phyloP scores from a whole-genome alignment of 2,113 vertebrate genomes.

The Podiceps cristatus region DNA sequence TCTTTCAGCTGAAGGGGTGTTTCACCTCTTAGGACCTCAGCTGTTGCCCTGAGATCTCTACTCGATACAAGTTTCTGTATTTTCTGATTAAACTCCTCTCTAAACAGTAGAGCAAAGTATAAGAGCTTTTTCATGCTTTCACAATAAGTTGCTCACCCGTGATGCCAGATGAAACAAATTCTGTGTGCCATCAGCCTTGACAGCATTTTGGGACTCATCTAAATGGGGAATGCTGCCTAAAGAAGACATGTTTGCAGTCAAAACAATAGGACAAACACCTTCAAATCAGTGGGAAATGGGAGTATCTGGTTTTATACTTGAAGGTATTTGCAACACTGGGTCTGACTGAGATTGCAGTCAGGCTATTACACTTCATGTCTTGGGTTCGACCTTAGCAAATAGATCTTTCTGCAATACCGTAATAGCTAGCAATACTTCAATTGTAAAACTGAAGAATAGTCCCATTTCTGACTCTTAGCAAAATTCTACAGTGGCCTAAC shows the following conservation, averaged over 20 bases:
- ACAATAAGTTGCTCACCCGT: not conserved
- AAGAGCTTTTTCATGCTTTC: not conserved
- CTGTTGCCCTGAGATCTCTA: not conserved
- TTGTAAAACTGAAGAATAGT: not conserved
- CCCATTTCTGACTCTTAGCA: not conserved
- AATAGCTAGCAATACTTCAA: not conserved
- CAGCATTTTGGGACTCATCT: not conserved
- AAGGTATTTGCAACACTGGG: fast-evolving
- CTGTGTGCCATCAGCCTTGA: not conserved
- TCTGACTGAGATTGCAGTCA: not conserved
- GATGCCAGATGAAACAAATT: not conserved
- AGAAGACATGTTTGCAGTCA: not conserved
- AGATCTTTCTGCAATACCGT: not conserved
- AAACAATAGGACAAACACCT: not conserved
- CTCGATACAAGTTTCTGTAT: not conserved
- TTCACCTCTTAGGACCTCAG: not conserved
- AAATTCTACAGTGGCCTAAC: not conserved
- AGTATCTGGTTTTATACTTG: not conserved
- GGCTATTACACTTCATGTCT: not conserved
- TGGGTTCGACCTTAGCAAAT: not conserved
- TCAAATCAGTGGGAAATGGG: not conserved
- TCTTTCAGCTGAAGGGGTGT: not conserved
- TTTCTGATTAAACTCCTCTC: not conserved
- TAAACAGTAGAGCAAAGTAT: not conserved
- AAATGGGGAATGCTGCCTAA: not conserved